Evolutionary conservation across 23 tunicate species (phyloP).

Genomic region (Halocynthia aurantium): DNA sequence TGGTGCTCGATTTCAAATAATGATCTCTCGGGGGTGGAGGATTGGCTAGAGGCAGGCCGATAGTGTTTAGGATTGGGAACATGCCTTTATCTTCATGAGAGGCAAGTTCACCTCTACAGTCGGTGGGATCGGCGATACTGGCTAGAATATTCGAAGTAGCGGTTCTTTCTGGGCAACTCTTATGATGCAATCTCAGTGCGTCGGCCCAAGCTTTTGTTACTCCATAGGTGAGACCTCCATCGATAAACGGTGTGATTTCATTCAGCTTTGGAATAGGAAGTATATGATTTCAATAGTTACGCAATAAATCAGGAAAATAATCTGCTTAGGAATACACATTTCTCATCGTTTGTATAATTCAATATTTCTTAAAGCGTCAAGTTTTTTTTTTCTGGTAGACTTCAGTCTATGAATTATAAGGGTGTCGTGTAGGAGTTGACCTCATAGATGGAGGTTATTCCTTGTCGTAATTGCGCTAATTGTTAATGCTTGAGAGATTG

Average conservation of each 20-base stretch:
- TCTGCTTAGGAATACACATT: too few relatives aligned
- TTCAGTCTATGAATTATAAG: too few relatives aligned
- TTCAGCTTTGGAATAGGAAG: slow-evolving; percentile 33
- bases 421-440: too few relatives aligned
- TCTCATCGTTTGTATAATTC: too few relatives aligned
- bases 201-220: slow-evolving; percentile 92
- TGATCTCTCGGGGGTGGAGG: slow-evolving; percentile 30
- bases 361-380: too few relatives aligned
- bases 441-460: too few relatives aligned
- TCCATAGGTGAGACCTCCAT: slow-evolving; percentile 86
- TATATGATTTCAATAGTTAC: too few relatives aligned
- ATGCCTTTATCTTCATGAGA: slow-evolving; percentile 8
- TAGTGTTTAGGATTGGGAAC: slow-evolving; percentile 20
- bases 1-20: slow-evolving; percentile 3
- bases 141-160: slow-evolving; percentile 3
- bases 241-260: slow-evolving; percentile 81
- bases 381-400: too few relatives aligned
- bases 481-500: too few relatives aligned
- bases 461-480: too few relatives aligned
- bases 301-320: too few relatives aligned
- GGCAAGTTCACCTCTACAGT: slow-evolving; percentile 28
- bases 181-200: slow-evolving; percentile 40
- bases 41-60: slow-evolving; percentile 14
- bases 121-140: neutral
- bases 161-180: slow-evolving; percentile 36